Evolutionary conservation across 2,888 invertebrate genomes (phyloP), one percentile per base, ranked within the genome.

Genomic region (Drosophila longiperda): DNA sequence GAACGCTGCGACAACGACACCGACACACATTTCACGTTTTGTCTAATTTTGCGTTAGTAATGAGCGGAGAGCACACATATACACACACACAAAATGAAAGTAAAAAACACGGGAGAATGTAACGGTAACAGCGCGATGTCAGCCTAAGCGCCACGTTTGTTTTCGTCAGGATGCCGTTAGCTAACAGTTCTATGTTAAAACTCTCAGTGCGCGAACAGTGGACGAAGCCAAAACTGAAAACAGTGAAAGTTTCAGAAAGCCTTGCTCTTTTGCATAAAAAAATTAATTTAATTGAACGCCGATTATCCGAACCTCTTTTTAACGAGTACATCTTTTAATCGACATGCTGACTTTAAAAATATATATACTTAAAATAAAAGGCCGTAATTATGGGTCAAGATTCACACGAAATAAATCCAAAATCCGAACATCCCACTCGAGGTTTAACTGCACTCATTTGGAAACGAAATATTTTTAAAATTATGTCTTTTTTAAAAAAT

Each of bases 21-120:
- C 55, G 80, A 75, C 80, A 80, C 72, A 78, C 78, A 78, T 80
- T 78, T 75, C 58, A 65, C 78, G 68, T 78, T 80, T 80, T 78
- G 80, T 80, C 64, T 75, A 80, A 80, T 78, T 80, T 80, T 80
- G 66, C 78, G 68, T 80, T 78, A 74, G 80, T 73, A 80, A 77
- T 79, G 60, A 66, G 72, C 48, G 55, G 38, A 61, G 70, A 82
- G 79, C 66, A 49, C 42, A 26, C 48, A 64, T 48, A 53, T 53
- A 62, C 23, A 59, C 48, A 57, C 49, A 60, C 36, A 59, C 29
- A 59, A 12, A 53, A 11, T 15, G 26, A 65, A 40, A 61, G 17
- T 20, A 20, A 66, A 52, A 23, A 40, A 48, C 55, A 54, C 36
- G 65, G 70, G 45, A 78, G 67, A 76, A 75, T 64, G 65, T 20